These are phyloP conservation scores for Agriopis aurantiaria DNA, from an alignment of 2,888 invertebrate species.

Conservation along the genomic window DNA sequence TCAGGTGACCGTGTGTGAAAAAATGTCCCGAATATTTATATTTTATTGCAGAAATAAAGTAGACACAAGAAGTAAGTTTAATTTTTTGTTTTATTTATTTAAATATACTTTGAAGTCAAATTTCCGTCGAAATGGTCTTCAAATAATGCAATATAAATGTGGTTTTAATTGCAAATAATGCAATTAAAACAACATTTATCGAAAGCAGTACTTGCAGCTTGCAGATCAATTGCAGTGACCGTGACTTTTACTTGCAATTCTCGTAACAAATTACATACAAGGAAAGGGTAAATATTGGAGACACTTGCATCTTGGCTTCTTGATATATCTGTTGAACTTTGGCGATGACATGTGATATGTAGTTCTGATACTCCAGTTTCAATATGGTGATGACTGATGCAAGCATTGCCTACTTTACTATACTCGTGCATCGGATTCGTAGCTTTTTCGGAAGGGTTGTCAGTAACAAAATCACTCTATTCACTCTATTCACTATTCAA, in stretches of 20 bases:
- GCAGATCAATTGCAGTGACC: constrained; percentile 24
- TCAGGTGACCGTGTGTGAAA: too few species aligned
- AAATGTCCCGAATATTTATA: too few species aligned
- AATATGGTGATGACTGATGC: constrained; percentile 3
- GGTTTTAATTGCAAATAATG: too few species aligned
- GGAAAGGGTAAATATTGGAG: constrained; percentile 32
- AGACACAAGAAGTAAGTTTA: too few species aligned
- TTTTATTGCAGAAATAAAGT: too few species aligned
- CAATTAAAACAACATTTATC: too few species aligned
- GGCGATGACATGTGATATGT: constrained; percentile 36
- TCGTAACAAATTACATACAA: constrained; percentile 22
- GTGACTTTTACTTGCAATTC: constrained; percentile 34
- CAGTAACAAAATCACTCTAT: background rate
- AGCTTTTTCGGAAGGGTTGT: background rate
- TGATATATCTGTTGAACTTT: constrained; percentile 4
- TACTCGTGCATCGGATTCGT: background rate
- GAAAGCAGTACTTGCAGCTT: background rate
- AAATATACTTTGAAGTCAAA: too few species aligned
- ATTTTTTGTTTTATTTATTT: too few species aligned
- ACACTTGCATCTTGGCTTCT: constrained; percentile 27
- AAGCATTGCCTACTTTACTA: too few species aligned
- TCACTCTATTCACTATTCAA: too few species aligned
- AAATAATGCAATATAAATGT: too few species aligned
- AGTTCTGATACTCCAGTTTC: constrained; percentile 37
- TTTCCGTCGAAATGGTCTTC: too few species aligned